Evolutionary conservation across 2,888 invertebrate genomes (phyloP).

Genomic region (Dinocampus coccinellae): DNA sequence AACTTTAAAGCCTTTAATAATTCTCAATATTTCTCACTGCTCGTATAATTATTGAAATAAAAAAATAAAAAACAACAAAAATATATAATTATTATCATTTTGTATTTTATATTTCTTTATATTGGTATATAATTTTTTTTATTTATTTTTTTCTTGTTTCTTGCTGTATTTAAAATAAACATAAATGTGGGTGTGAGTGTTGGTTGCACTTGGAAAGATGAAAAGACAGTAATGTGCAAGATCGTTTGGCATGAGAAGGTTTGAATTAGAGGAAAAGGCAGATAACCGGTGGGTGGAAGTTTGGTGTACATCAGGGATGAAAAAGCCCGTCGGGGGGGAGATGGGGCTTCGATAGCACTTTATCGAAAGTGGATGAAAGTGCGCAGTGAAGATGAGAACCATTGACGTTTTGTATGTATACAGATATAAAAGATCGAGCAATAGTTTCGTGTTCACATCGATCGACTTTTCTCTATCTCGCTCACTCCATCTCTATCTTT

Average conservation of each 20-base stretch:
- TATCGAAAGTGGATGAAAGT: slow-evolving; percentile 5
- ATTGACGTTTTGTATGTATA: slow-evolving; percentile 7
- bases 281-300: neutral
- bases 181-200: slow-evolving; percentile 1
- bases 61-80: too few relatives aligned
- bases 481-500: too few relatives aligned
- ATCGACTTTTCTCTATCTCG: neutral
- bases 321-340: neutral
- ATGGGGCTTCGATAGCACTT: neutral
- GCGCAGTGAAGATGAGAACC: slow-evolving; percentile 10
- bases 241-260: neutral
- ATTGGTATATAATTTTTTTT: neutral
- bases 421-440: slow-evolving; percentile 30
- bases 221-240: neutral
- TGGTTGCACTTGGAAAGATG: neutral
- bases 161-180: neutral
- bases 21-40: neutral
- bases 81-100: neutral
- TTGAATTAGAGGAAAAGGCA: neutral
- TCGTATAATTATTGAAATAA: slow-evolving; percentile 14
- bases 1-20: neutral
- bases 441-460: slow-evolving; percentile 21
- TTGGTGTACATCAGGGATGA: too few relatives aligned
- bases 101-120: neutral
- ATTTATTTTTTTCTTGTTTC: neutral